phyloP scores from a whole-genome alignment of 1,140 invertebrate species.

The Cyrtorhinus lividipennis region DNA sequence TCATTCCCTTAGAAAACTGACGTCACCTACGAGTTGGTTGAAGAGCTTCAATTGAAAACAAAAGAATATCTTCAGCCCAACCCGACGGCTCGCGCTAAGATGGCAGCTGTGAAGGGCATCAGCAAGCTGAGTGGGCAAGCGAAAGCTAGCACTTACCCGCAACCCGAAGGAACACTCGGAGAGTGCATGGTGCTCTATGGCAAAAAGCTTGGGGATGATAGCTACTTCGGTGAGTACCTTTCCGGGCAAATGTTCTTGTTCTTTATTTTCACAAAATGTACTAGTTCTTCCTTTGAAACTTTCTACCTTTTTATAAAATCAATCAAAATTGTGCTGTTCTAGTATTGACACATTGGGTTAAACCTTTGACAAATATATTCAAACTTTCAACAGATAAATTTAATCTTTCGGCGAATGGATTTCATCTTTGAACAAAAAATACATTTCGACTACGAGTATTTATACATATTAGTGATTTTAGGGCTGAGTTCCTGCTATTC shows the following conservation, averaged over 20 bases:
- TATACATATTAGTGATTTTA: too few relatives aligned
- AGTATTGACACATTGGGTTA: too few relatives aligned
- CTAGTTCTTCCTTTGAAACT: too few relatives aligned
- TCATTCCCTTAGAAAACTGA: slow-evolving; percentile 69
- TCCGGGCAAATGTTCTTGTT: slow-evolving; percentile 14
- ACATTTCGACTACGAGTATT: too few relatives aligned
- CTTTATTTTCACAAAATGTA: too few relatives aligned
- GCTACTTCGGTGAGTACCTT: slow-evolving; percentile 61
- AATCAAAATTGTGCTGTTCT: too few relatives aligned
- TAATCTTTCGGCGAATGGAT: too few relatives aligned
- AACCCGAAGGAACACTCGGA: slow-evolving; percentile 92
- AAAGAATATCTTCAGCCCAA: slow-evolving; percentile 99
- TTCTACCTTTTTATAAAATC: too few relatives aligned
- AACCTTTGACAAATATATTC: too few relatives aligned
- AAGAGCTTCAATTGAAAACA: slow-evolving; percentile 89
- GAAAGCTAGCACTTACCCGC: slow-evolving; percentile 87
- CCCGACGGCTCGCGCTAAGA: slow-evolving; percentile 86
- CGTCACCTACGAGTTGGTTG: slow-evolving; percentile 85
- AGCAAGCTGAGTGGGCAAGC: slow-evolving; percentile 76
- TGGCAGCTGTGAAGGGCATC: slow-evolving; percentile 86
- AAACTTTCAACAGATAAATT: too few relatives aligned
- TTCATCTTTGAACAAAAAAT: too few relatives aligned
- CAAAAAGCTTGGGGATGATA: slow-evolving; percentile 88
- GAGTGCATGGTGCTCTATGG: slow-evolving; percentile 95
- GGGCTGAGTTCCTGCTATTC: too few relatives aligned